A percentile compares a stretch with the other conserved stretches of the same genome.
phyloP scores from a whole-genome alignment of 2,888 invertebrate species.

The Desoria tigrina region DNA sequence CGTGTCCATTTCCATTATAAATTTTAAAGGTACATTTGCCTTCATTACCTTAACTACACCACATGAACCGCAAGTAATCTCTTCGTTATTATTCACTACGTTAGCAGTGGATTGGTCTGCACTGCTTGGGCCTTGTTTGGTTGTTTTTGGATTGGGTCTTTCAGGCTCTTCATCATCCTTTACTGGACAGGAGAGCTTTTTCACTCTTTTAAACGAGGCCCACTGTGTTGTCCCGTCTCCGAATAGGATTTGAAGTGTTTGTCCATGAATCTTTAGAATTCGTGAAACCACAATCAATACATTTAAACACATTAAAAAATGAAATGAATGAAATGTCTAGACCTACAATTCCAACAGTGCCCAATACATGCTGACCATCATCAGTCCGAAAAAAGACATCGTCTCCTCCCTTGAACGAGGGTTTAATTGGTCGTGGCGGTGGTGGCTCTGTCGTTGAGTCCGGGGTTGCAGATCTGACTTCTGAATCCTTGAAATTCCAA shows the following conservation, averaged over 20 bases:
- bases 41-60: constrained; percentile 35
- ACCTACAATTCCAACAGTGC: constrained; percentile 47
- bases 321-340: not conserved
- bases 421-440: not conserved
- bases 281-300: too few species aligned
- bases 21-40: too few species aligned
- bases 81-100: constrained; percentile 21
- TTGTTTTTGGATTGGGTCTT: not conserved
- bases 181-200: constrained; percentile 36
- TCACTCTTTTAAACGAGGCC: constrained; percentile 45
- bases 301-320: too few species aligned
- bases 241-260: constrained; percentile 45
- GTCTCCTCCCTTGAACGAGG: constrained; percentile 46
- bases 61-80: constrained; percentile 45
- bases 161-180: constrained; percentile 26
- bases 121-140: not conserved
- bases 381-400: constrained; percentile 49
- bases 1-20: not conserved
- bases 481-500: not conserved
- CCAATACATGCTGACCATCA: constrained; percentile 44
- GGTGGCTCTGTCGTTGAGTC: constrained; percentile 4
- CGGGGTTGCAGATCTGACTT: constrained; percentile 11
- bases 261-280: constrained; percentile 38
- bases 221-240: constrained; percentile 49
- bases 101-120: not conserved